Evolutionary conservation across 1,140 invertebrate species (phyloP).

Genomic region (Homalodisca vitripennis): DNA sequence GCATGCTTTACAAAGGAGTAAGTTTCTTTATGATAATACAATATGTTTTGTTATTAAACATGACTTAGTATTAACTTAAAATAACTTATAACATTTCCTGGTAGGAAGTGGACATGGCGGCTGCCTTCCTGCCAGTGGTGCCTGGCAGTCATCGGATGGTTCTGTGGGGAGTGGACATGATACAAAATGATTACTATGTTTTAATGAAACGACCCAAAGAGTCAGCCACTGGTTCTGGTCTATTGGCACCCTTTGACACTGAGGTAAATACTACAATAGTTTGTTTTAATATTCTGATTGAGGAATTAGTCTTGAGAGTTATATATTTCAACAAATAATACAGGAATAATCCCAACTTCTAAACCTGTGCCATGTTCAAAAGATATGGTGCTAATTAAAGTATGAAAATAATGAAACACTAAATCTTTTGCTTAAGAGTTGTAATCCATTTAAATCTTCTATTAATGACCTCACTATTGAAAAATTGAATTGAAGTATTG

Average conservation of each 20-base stretch:
- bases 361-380: too few relatives aligned
- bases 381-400: too few relatives aligned
- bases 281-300: neutral
- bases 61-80: neutral
- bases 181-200: constrained; percentile 72
- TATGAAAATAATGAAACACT: too few relatives aligned
- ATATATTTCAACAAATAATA: too few relatives aligned
- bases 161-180: constrained; percentile 64
- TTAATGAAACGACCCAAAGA: constrained; percentile 74
- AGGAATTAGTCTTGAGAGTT: too few relatives aligned
- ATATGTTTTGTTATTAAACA: neutral
- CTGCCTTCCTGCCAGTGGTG: constrained; percentile 71
- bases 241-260: constrained; percentile 74
- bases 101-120: constrained; percentile 72
- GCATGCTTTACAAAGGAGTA: constrained; percentile 58
- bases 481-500: too few relatives aligned
- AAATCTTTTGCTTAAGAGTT: too few relatives aligned
- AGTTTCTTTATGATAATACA: constrained; percentile 37
- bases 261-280: constrained; percentile 45
- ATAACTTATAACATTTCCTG: constrained; percentile 31
- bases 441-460: too few relatives aligned
- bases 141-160: constrained; percentile 55
- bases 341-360: too few relatives aligned
- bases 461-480: too few relatives aligned
- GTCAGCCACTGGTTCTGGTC: constrained; percentile 77